These are phyloP conservation scores for Molorchus minor DNA, from an alignment of 2,888 invertebrate species.

Conservation along the genomic window DNA sequence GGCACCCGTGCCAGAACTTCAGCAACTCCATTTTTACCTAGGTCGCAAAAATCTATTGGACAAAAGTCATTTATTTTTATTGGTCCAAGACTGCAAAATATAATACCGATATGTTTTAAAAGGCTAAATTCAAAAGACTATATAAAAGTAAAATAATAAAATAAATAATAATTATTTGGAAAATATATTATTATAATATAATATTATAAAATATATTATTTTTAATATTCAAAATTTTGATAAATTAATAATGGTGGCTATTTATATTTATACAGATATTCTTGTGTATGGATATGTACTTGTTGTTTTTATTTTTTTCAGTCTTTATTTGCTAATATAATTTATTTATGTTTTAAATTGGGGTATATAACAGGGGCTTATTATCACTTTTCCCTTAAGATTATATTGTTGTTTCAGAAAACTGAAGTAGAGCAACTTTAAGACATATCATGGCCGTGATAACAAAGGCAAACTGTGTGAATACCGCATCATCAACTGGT, in stretches of 20 bases:
- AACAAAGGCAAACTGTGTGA: conserved; percentile 39
- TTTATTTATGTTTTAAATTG: too few species aligned
- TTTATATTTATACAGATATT: too few species aligned
- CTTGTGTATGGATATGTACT: too few species aligned
- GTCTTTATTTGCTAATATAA: too few species aligned
- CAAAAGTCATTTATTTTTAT: neutral
- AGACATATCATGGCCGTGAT: conserved; percentile 44
- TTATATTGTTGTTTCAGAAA: conserved; percentile 38
- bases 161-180: too few species aligned
- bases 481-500: conserved; percentile 33
- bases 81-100: neutral
- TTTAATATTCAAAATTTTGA: too few species aligned
- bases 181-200: too few species aligned
- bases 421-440: conserved; percentile 43
- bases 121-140: neutral
- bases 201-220: too few species aligned
- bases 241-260: too few species aligned
- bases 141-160: too few species aligned
- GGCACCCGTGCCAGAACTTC: neutral
- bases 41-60: neutral
- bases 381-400: conserved; percentile 36
- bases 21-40: neutral
- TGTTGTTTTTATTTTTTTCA: too few species aligned
- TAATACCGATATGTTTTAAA: neutral
- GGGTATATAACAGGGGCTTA: conserved; percentile 30